phyloP scores from a whole-genome alignment of 2,888 invertebrate genomes.

The Drosophila mercatorum region DNA sequence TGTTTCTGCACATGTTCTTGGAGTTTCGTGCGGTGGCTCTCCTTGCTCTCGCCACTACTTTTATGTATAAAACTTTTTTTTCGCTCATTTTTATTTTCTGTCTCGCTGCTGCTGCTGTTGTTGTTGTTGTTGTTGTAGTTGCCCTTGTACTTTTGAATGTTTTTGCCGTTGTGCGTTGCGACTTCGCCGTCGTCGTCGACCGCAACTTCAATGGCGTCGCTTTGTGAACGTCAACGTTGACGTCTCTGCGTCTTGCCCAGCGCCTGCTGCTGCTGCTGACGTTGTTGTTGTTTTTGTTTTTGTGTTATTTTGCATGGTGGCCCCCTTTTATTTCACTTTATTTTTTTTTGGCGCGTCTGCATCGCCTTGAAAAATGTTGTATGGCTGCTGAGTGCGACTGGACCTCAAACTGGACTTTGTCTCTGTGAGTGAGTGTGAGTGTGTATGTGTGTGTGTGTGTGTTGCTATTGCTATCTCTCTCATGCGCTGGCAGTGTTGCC shows the following conservation, averaged over 20 bases:
- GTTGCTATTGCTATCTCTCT: constrained; percentile 48
- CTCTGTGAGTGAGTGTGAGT: constrained; percentile 15
- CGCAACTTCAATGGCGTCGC: constrained; percentile 75
- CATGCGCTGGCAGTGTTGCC: constrained; percentile 58
- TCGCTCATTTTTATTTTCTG: constrained; percentile 75
- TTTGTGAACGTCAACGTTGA: constrained; percentile 66
- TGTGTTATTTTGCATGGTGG: constrained; percentile 60
- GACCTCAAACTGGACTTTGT: constrained; percentile 65
- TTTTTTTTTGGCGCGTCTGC: constrained; percentile 74
- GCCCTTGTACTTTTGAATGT: constrained; percentile 79
- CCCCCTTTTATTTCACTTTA: constrained; percentile 57
- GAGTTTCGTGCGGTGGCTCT: constrained; percentile 61
- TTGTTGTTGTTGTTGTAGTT: constrained; percentile 65
- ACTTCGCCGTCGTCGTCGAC: constrained; percentile 50
- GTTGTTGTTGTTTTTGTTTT: constrained; percentile 20
- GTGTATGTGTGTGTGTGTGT: constrained; percentile 19
- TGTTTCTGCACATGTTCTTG: constrained; percentile 80
- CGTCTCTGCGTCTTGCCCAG: constrained; percentile 67
- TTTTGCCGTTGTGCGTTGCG: constrained; percentile 56
- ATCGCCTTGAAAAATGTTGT: constrained; percentile 76
- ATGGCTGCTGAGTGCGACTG: constrained; percentile 64
- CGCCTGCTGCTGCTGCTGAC: constrained; percentile 37
- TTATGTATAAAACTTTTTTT: constrained; percentile 72
- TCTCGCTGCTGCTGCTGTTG: constrained; percentile 44
- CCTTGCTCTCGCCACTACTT: constrained; percentile 45